Conservation (phyloP, 2,113 vertebrate genomes). For the Cisticola juncidis region DNA sequence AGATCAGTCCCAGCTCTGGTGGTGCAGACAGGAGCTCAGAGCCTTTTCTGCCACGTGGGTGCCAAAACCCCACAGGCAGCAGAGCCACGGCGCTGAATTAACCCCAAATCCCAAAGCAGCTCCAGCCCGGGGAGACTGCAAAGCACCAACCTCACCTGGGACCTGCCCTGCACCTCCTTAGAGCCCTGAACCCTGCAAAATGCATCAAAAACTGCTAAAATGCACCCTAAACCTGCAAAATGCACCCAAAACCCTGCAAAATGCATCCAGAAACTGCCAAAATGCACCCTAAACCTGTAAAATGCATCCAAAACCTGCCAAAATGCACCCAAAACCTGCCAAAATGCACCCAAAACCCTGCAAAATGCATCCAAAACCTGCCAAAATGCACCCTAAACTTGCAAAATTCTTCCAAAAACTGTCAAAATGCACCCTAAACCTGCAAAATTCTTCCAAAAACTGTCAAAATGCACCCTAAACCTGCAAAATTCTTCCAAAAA, state of each 20-base stretch:
- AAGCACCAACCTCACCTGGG: not conserved
- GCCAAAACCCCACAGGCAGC: not conserved
- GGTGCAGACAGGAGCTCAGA: not conserved
- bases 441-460: not conserved
- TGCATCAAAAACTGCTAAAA: not conserved
- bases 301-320: too few species aligned
- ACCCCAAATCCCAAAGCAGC: not conserved
- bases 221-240: too few species aligned
- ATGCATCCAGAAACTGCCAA: fast-evolving
- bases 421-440: not conserved
- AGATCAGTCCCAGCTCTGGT: not conserved
- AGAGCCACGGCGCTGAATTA: not conserved
- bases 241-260: too few species aligned
- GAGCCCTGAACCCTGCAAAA: fast-evolving
- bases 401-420: too few species aligned
- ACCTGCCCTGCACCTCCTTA: not conserved
- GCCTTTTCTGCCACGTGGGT: not conserved
- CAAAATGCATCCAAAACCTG: not conserved
- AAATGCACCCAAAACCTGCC: not conserved
- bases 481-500: fast-evolving
- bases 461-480: too few species aligned
- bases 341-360: not conserved
- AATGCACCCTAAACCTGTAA: not conserved
- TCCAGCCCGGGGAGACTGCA: not conserved
- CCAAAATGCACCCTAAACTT: too few species aligned